Evolutionary conservation across 2,888 invertebrate species (phyloP), one percentile per base, ranked within the genome.

Genomic region (Volucella zonaria): DNA sequence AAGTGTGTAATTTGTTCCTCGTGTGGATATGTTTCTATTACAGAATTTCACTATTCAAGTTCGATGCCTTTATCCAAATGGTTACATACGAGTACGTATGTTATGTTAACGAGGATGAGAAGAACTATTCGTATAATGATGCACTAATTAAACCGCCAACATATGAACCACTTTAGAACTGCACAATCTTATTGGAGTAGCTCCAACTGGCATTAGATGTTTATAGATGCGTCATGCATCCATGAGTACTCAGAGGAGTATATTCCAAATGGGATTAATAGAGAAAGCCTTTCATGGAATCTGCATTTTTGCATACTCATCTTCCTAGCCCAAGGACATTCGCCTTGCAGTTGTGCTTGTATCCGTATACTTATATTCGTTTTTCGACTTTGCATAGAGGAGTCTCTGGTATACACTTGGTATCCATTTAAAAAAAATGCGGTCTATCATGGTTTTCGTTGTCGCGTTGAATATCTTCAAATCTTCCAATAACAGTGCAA

Each of bases 141-240:
- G 18, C 66, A 52, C 52, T 52, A 66, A 66, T 66, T 66, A 51
- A 49, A 18, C 42, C 38, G 3, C 64, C 61, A 64, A 40, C 64
- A 64, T 47, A 49, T 64, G 64, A 62, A 52, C 64, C 38, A 49
- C 31, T 49, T 31, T 31, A 31, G 31, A 45, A 45, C 8, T 3
- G 8, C 18, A 31, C 23, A 31, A 11, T 10, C 12, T 42, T n/a
- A 18, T 52, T 66, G 66, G 66, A 51, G 18, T 9, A 52, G 52
- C 42, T 66, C 52, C 66, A 66, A 66, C 47, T 49, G 11, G 11
- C 49, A 64, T 49, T 38, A 47, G 18, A 6, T 15, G n/a, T 51
- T 51, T 42, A n/a, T 52, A 42, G 42, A 52, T 66, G 66, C 52
- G 52, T 66, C 51, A 66, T 52, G 42, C 18, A 51, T 42, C 40